phyloP scores from a whole-genome alignment of 1,140 invertebrate species.

The Rhopalosiphum padi region DNA sequence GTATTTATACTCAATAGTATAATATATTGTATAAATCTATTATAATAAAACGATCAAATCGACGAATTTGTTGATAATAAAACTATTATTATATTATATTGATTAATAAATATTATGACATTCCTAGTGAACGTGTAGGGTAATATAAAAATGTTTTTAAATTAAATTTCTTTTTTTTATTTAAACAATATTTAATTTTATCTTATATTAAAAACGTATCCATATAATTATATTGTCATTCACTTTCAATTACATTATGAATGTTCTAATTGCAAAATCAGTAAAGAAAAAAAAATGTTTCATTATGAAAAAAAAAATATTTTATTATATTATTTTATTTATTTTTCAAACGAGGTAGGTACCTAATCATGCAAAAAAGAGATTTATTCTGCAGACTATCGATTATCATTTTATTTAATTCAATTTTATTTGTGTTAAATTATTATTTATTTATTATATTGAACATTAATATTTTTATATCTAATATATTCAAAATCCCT shows the following conservation, averaged over 20 bases:
- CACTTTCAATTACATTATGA: neutral
- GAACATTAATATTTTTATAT: neutral
- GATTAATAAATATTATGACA: neutral
- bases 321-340: neutral
- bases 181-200: neutral
- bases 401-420: neutral
- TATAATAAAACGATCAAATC: neutral
- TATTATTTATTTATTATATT: conserved; percentile 2
- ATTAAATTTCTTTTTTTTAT: neutral
- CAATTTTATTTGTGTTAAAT: neutral
- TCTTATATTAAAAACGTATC: neutral
- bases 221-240: neutral
- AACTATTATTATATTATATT: neutral
- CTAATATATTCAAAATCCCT: neutral
- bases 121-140: neutral
- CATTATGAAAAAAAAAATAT: neutral
- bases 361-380: neutral
- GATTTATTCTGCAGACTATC: neutral
- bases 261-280: neutral
- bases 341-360: neutral
- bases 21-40: neutral
- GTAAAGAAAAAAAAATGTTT: neutral
- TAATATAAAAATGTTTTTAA: neutral
- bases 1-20: neutral
- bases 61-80: neutral